These are phyloP conservation scores for Xenopus petersii DNA, from an alignment of 2,797 vertebrate genomes.

Conservation along the genomic window DNA sequence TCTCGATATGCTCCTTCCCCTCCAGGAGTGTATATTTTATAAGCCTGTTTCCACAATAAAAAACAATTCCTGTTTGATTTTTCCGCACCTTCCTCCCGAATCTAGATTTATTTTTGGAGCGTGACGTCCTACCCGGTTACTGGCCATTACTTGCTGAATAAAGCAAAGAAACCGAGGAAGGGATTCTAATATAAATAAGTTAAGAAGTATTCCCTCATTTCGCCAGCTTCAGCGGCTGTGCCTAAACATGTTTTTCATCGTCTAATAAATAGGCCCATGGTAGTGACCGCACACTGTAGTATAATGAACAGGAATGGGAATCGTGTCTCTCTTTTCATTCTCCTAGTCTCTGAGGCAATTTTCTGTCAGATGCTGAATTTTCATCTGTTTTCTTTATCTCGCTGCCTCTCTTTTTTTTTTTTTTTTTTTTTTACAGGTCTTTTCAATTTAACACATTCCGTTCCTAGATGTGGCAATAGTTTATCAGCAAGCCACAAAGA, in stretches of 20 bases:
- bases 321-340: slow-evolving; percentile 43
- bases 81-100: slow-evolving; percentile 13
- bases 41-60: not conserved
- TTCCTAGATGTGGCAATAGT: no score
- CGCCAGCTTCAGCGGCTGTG: slow-evolving; percentile 6
- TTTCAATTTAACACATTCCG: slow-evolving; percentile 31
- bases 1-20: no score
- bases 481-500: no score
- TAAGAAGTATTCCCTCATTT: slow-evolving; percentile 3
- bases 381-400: slow-evolving; percentile 28
- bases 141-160: slow-evolving; percentile 27
- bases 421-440: slow-evolving; percentile 4
- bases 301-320: slow-evolving; percentile 43
- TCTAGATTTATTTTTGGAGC: slow-evolving; percentile 23
- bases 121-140: slow-evolving; percentile 5
- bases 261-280: slow-evolving; percentile 44
- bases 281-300: slow-evolving; percentile 34
- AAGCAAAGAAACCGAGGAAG: slow-evolving; percentile 25
- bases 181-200: slow-evolving; percentile 32
- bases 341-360: slow-evolving; percentile 47
- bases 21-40: no score
- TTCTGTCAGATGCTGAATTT: slow-evolving; percentile 44
- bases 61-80: slow-evolving; percentile 18
- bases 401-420: slow-evolving; percentile 10
- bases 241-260: slow-evolving; percentile 45